These are phyloP conservation scores for Halichondria panicea DNA, from an alignment of 37 sponge, comb jelly and placozoan genomes.

Conservation along the genomic window DNA sequence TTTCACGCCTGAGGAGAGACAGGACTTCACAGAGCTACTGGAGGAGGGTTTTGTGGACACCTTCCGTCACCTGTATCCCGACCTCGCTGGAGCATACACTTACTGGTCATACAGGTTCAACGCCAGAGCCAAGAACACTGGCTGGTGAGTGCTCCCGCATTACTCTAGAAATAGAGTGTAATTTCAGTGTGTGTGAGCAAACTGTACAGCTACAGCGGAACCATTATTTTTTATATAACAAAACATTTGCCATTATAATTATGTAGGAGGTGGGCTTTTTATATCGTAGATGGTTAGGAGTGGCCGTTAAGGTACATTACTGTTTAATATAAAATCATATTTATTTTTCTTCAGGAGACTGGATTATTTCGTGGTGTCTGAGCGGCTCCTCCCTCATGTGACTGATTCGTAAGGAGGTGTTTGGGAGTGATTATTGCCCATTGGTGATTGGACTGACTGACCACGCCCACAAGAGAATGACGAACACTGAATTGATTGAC, in stretches of 20 bases:
- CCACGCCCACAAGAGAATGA: too few species aligned
- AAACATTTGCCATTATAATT: too few species aligned
- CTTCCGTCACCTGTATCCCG: conserved; percentile 89
- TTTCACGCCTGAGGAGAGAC: conserved; percentile 90
- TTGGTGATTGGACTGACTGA: conserved; percentile 55
- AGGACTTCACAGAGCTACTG: conserved; percentile 76
- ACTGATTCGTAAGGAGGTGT: conserved; percentile 72
- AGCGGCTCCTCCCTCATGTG: conserved; percentile 59
- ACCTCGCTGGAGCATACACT: conserved; percentile 77
- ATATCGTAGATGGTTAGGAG: background rate
- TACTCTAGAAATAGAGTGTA: too few species aligned
- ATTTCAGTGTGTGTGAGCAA: too few species aligned
- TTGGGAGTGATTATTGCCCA: conserved; percentile 97
- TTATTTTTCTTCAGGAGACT: conserved; percentile 62
- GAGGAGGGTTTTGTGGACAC: conserved; percentile 83
- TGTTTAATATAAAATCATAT: too few species aligned
- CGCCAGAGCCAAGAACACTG: conserved; percentile 77
- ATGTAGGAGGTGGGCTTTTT: too few species aligned
- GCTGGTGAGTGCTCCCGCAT: conserved; percentile 91
- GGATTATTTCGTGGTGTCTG: conserved; percentile 92
- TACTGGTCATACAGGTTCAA: conserved; percentile 91
- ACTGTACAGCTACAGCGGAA: too few species aligned
- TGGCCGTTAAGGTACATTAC: too few species aligned
- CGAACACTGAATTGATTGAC: background rate
- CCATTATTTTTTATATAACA: background rate